Percentiles rank a stretch among this genome's conserved stretches.
phyloP scores from a whole-genome alignment of 2,797 vertebrate genomes.

The Falco biarmicus region DNA sequence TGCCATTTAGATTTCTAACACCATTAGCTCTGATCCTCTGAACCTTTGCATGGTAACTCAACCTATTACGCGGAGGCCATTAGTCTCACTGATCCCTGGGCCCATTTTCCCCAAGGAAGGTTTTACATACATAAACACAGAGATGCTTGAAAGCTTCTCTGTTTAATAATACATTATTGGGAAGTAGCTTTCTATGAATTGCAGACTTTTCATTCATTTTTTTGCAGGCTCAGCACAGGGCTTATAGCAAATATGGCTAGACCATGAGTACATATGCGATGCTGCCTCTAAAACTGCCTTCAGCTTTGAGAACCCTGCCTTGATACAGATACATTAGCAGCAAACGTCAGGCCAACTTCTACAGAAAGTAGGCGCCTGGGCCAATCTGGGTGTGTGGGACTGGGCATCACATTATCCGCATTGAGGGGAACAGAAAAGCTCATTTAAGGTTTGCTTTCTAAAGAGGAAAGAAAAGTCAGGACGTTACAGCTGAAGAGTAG shows the following conservation, averaged over 20 bases:
- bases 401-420: too few relatives aligned
- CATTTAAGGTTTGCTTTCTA: neutral
- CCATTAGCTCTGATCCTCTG: neutral
- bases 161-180: neutral
- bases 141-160: neutral
- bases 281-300: neutral
- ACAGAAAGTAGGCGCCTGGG: neutral
- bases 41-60: neutral
- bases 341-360: neutral
- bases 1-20: neutral
- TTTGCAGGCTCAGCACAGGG: neutral
- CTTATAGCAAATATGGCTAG: neutral
- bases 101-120: neutral
- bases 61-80: neutral
- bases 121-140: neutral
- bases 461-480: neutral
- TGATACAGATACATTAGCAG: neutral
- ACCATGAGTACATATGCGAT: rapidly evolving
- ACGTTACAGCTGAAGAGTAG: neutral
- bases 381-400: neutral
- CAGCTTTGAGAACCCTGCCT: neutral
- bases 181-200: neutral
- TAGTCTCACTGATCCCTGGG: neutral
- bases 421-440: neutral
- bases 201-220: neutral